Conservation (phyloP, 1,140 invertebrate genomes). For the Saccostrea echinata region DNA sequence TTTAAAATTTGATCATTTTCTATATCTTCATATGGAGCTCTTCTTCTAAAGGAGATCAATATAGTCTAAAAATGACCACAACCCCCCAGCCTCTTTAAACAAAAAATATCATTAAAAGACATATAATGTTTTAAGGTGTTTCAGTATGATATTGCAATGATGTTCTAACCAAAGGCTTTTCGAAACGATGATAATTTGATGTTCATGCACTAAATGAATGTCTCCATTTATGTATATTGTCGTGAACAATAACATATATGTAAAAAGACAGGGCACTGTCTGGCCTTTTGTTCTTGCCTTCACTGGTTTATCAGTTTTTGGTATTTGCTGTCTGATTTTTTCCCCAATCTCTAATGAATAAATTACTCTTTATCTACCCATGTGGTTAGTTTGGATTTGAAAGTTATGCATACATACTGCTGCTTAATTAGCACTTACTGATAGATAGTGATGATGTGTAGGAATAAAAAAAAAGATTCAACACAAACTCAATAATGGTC, state of each 20-base stretch:
- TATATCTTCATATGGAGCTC: too few relatives aligned
- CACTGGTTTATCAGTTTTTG: neutral
- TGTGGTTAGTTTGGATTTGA: neutral
- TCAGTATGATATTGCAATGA: too few relatives aligned
- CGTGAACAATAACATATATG: neutral
- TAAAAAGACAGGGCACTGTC: neutral
- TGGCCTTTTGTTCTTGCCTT: neutral
- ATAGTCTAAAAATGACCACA: too few relatives aligned
- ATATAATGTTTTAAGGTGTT: too few relatives aligned
- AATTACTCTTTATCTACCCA: constrained; percentile 11
- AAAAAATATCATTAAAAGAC: too few relatives aligned
- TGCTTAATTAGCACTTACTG: neutral
- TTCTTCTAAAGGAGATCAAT: too few relatives aligned
- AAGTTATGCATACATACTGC: neutral
- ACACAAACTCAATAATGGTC: neutral
- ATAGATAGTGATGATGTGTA: neutral
- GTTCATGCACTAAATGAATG: neutral
- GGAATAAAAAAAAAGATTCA: neutral
- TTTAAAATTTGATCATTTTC: too few relatives aligned
- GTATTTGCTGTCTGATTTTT: constrained; percentile 3
- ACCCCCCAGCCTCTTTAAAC: too few relatives aligned
- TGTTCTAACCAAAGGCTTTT: neutral
- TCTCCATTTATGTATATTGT: neutral
- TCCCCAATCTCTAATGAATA: constrained; percentile 8
- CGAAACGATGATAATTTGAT: neutral